Percentiles rank a stretch among this genome's conserved stretches.
phyloP scores from a whole-genome alignment of 2,797 vertebrate species.

The Danio choprae region DNA sequence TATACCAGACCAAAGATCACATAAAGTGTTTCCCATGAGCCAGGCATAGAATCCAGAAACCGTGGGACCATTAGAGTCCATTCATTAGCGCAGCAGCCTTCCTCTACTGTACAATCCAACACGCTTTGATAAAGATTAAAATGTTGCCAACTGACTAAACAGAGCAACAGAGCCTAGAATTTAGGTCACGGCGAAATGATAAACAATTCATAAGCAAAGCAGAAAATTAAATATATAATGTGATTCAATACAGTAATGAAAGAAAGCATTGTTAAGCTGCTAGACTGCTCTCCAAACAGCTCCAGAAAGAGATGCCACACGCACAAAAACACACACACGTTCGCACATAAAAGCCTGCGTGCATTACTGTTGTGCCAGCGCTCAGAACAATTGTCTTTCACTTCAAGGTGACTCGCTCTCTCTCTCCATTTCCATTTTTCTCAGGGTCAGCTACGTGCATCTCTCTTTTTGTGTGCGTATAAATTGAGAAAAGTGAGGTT shows the following conservation, averaged over 20 bases:
- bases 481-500: conserved; percentile 62
- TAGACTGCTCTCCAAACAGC: conserved; percentile 19
- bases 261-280: conserved; percentile 38
- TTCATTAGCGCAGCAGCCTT: conserved; percentile 24
- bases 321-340: conserved; percentile 2
- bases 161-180: conserved; percentile 34
- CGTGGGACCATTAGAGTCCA: background rate
- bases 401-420: conserved; percentile 51
- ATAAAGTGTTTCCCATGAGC: conserved; percentile 16
- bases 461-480: conserved; percentile 35
- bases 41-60: background rate
- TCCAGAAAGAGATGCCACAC: conserved; percentile 23
- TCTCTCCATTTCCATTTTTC: conserved; percentile 28
- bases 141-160: conserved; percentile 27
- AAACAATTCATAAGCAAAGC: conserved; percentile 51
- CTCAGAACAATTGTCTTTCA: conserved; percentile 47
- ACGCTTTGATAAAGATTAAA: conserved; percentile 42
- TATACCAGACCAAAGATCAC: conserved; percentile 10
- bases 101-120: conserved; percentile 20
- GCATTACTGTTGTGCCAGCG: conserved; percentile 5
- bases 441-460: conserved; percentile 26
- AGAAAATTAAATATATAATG: conserved; percentile 51
- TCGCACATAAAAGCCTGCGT: background rate
- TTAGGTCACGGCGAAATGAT: conserved; percentile 47
- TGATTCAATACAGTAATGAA: conserved; percentile 49